Base-by-base conservation (phyloP, 2,888 invertebrate species). In the Euplexia lucipara region DNA sequence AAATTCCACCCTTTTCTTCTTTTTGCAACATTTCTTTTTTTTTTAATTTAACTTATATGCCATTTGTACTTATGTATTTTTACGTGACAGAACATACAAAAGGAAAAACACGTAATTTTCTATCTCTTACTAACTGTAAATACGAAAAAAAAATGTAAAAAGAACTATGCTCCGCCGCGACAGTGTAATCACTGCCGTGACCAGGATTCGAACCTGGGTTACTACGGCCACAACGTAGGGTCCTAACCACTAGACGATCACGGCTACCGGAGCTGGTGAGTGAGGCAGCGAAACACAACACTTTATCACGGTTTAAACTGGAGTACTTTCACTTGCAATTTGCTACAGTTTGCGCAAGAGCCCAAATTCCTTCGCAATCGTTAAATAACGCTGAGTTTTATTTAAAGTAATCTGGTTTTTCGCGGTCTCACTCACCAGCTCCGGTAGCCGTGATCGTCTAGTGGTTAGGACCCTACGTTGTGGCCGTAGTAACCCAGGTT, bases 401-500 rank as follows among this genome's bases (percentile, higher is more conserved):
- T n/a, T n/a, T n/a, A n/a, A n/a, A n/a, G n/a, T n/a, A n/a, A n/a
- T n/a, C n/a, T n/a, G n/a, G n/a, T n/a, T n/a, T n/a, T n/a, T n/a
- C n/a, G n/a, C n/a, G n/a, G n/a, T n/a, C n/a, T n/a, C n/a, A n/a
- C n/a, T 26, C 79, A 88, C 73, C 81, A 84, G 88, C 91, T 91
- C 88, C 90, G 87, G 63, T 78, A 95, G 96, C 96, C 96, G 96
- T 96, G 96, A 90, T 75, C 81, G 79, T 79, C 96, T 96, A 96
- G 96, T 96, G 96, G 96, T 96, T 96, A 96, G 96, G 96, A 96
- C 96, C 95, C 96, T 96, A 96, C 96, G 96, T 97, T 97, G 97
- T 97, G 96, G 96, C 96, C 96, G 96, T 96, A 96, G 96, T 96
- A 96, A 96, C 96, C 96, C 96, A 96, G 96, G 96, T 96, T 96